Conservation (phyloP, 2,888 invertebrate species). For the Drosophila pseudotakahashii region DNA sequence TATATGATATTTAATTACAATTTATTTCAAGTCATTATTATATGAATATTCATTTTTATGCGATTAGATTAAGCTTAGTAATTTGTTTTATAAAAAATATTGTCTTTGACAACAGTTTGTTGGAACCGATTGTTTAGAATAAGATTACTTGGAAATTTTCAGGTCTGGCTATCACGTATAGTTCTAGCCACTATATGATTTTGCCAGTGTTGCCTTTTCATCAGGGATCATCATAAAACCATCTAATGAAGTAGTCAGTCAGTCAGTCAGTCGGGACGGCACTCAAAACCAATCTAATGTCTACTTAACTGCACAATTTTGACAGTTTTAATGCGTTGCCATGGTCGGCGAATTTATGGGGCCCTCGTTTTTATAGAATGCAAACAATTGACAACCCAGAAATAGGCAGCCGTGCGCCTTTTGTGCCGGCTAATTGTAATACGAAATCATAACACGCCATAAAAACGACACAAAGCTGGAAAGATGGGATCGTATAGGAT, state of each 20-base stretch:
- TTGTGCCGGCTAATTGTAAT: constrained; percentile 75
- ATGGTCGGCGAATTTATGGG: constrained; percentile 52
- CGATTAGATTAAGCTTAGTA: too few relatives aligned
- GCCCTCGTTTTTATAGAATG: constrained; percentile 13
- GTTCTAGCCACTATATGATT: background rate
- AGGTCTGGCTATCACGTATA: too few relatives aligned
- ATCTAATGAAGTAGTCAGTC: constrained; percentile 68
- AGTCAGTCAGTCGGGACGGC: constrained; percentile 17
- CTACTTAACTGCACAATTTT: constrained; percentile 70
- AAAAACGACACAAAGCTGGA: constrained; percentile 65
- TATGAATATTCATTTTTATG: too few relatives aligned
- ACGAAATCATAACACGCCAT: constrained; percentile 77
- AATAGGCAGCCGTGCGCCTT: constrained; percentile 65
- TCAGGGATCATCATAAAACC: constrained; percentile 1
- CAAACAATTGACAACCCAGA: constrained; percentile 44
- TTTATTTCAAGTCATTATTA: too few relatives aligned
- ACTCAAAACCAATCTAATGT: constrained; percentile 43
- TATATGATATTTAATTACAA: too few relatives aligned
- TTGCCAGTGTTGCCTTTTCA: background rate
- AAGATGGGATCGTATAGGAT: constrained; percentile 16
- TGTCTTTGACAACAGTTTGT: too few relatives aligned
- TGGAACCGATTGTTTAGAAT: too few relatives aligned
- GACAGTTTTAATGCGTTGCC: constrained; percentile 66
- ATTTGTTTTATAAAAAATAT: too few relatives aligned
- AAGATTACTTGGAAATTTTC: too few relatives aligned